These are phyloP conservation scores for Eilema griseolum DNA, from an alignment of 2,888 invertebrate genomes.

Conservation along the genomic window DNA sequence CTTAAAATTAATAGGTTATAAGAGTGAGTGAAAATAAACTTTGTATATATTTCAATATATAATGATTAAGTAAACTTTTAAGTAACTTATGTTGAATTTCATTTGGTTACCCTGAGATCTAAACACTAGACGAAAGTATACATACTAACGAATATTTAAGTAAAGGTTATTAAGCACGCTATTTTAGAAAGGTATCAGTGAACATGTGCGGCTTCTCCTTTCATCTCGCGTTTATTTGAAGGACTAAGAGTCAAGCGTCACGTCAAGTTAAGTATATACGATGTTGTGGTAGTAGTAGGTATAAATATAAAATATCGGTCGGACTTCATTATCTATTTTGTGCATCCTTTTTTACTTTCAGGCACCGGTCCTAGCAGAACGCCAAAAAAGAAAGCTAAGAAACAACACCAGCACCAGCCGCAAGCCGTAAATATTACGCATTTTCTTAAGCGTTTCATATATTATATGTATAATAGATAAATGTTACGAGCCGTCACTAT, in stretches of 20 bases:
- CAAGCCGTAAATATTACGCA: slow-evolving; percentile 78
- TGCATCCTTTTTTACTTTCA: slow-evolving; percentile 58
- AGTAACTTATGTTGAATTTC: slow-evolving; percentile 82
- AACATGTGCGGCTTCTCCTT: slow-evolving; percentile 52
- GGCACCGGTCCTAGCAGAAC: slow-evolving; percentile 76
- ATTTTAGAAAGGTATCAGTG: slow-evolving; percentile 46
- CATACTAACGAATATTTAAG: neutral
- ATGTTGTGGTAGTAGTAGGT: slow-evolving; percentile 26
- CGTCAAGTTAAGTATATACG: slow-evolving; percentile 51
- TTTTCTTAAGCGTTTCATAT: slow-evolving; percentile 16
- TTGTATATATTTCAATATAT: slow-evolving; percentile 86
- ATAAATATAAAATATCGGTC: slow-evolving; percentile 1
- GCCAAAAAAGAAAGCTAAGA: slow-evolving; percentile 81
- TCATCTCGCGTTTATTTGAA: slow-evolving; percentile 15
- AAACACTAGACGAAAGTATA: slow-evolving; percentile 54
- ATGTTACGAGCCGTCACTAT: neutral
- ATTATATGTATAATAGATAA: no score
- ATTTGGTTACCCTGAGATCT: slow-evolving; percentile 85
- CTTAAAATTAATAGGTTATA: slow-evolving; percentile 79
- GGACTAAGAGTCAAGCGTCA: slow-evolving; percentile 17
- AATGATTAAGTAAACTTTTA: slow-evolving; percentile 85
- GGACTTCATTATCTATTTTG: slow-evolving; percentile 24
- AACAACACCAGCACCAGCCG: slow-evolving; percentile 69
- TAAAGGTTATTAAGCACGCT: neutral
- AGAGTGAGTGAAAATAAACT: slow-evolving; percentile 83